These are phyloP conservation scores for Caenorhabditis inopinata DNA, from an alignment of 1,140 invertebrate genomes.

Conservation along the genomic window DNA sequence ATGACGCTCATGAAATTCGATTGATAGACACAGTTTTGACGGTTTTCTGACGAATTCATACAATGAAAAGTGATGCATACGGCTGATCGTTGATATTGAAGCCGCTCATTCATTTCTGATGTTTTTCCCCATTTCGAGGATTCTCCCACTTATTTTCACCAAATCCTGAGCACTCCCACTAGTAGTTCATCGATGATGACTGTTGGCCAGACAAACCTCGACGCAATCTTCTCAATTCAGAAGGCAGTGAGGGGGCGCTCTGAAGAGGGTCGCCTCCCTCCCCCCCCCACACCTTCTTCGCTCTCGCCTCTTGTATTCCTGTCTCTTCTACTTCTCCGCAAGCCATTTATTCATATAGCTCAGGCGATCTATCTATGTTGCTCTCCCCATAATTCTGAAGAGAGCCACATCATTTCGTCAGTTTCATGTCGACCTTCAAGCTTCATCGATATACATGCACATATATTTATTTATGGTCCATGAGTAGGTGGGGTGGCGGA, in stretches of 20 bases:
- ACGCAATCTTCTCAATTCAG: too few relatives aligned
- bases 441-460: neutral
- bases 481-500: conserved; percentile 8
- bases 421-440: neutral
- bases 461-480: conserved; percentile 17
- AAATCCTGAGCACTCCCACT: too few relatives aligned
- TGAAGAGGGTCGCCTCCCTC: conserved; percentile 4
- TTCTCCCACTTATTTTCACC: too few relatives aligned
- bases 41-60: too few relatives aligned
- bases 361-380: neutral
- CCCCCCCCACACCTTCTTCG: neutral
- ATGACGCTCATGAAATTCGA: too few relatives aligned
- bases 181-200: neutral
- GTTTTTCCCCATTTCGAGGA: too few relatives aligned
- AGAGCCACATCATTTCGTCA: neutral
- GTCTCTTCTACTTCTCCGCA: neutral
- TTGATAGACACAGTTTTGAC: too few relatives aligned
- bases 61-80: too few relatives aligned
- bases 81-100: too few relatives aligned
- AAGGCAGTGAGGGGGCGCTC: neutral
- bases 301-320: neutral
- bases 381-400: neutral
- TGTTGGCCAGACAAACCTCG: neutral
- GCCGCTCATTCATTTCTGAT: too few relatives aligned
- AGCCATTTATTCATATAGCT: neutral